A percentile compares a stretch with the other conserved stretches of the same genome.
Conservation (phyloP, 2,797 vertebrate genomes). For the Selene dorsalis region DNA sequence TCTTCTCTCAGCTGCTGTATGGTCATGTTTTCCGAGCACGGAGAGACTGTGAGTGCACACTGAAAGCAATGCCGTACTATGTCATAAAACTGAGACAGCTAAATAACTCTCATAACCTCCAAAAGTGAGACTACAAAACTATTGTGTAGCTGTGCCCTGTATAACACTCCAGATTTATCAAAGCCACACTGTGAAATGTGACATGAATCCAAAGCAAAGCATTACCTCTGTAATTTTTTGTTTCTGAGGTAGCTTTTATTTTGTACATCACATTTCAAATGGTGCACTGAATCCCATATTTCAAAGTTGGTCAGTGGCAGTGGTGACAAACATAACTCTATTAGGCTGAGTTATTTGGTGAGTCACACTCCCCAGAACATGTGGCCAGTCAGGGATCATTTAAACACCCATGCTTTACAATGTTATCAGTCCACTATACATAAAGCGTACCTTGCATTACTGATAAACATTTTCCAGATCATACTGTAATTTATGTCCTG, state of each 20-base stretch:
- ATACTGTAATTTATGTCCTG: slow-evolving; percentile 17
- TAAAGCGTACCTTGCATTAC: slow-evolving; percentile 24
- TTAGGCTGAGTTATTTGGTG: slow-evolving; percentile 54
- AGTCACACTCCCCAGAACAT: slow-evolving; percentile 59
- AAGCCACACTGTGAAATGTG: neutral
- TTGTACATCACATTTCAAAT: slow-evolving; percentile 27
- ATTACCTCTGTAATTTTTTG: neutral
- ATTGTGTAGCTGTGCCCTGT: neutral
- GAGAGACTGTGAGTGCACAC: slow-evolving; percentile 11
- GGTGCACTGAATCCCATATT: slow-evolving; percentile 37
- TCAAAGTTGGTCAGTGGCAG: slow-evolving; percentile 43
- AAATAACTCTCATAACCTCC: neutral
- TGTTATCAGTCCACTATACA: slow-evolving; percentile 39
- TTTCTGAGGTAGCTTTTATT: slow-evolving; percentile 20
- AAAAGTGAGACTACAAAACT: neutral
- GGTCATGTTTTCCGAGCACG: slow-evolving; percentile 31
- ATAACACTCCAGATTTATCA: neutral
- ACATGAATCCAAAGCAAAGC: neutral
- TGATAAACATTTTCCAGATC: slow-evolving; percentile 25
- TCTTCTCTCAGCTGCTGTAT: slow-evolving; percentile 29
- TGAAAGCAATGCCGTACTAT: slow-evolving; percentile 1
- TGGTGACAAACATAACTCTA: slow-evolving; percentile 54
- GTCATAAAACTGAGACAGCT: neutral
- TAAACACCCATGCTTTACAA: slow-evolving; percentile 47
- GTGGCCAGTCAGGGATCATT: slow-evolving; percentile 43